A percentile compares a stretch with the other conserved stretches of the same genome.
Conservation (phyloP, 2,113 vertebrate genomes). For the Daubentonia madagascariensis region DNA sequence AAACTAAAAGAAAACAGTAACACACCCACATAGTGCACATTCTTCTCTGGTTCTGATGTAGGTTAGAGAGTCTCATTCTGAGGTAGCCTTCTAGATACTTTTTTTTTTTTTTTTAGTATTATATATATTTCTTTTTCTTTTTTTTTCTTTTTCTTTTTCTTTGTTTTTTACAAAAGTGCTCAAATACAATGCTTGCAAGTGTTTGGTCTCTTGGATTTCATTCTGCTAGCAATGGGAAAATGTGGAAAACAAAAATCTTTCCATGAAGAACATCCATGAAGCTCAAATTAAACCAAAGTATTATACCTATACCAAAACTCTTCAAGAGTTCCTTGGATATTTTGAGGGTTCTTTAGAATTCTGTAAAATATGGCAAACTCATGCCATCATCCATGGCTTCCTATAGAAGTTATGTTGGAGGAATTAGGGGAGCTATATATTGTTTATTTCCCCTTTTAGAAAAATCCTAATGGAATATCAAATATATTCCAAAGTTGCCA, state of each 20-base stretch:
- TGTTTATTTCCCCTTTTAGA: slow-evolving; percentile 47
- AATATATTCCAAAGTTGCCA: slow-evolving; percentile 11
- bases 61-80: slow-evolving; percentile 85
- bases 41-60: slow-evolving; percentile 85
- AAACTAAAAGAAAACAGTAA: slow-evolving; percentile 77
- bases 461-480: slow-evolving; percentile 62
- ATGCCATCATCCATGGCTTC: slow-evolving; percentile 70
- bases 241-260: slow-evolving; percentile 66
- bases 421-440: slow-evolving; percentile 16
- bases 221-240: slow-evolving; percentile 73
- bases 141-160: slow-evolving; percentile 33
- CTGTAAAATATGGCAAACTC: slow-evolving; percentile 54
- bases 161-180: slow-evolving; percentile 83
- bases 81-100: slow-evolving; percentile 87
- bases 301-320: slow-evolving; percentile 57
- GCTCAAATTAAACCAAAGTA: slow-evolving; percentile 58
- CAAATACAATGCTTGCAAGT: slow-evolving; percentile 79
- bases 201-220: slow-evolving; percentile 82
- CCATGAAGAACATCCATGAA: slow-evolving; percentile 51
- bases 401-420: slow-evolving; percentile 61
- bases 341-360: slow-evolving; percentile 62
- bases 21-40: slow-evolving; percentile 83
- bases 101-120: slow-evolving; percentile 77
- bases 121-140: slow-evolving; percentile 58
- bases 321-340: slow-evolving; percentile 63